phyloP scores from a whole-genome alignment of 64 coral and sea anemone genomes.

The Astreopora myriophthalma region DNA sequence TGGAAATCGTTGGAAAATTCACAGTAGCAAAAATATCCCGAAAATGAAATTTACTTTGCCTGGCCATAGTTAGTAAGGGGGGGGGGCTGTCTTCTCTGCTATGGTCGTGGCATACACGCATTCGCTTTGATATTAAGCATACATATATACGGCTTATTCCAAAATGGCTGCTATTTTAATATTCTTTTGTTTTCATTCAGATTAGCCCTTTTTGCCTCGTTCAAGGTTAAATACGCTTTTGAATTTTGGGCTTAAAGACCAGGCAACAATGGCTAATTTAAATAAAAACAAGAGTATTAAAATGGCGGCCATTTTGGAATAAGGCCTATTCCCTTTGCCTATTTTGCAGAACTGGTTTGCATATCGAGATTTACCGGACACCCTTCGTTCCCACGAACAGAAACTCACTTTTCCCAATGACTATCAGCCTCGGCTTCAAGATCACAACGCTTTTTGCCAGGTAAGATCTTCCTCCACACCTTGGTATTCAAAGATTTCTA shows the following conservation, averaged over 20 bases:
- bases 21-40: background rate
- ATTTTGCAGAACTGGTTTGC: conserved; percentile 12
- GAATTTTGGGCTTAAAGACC: no score
- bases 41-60: no score
- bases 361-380: background rate
- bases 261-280: no score
- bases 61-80: no score
- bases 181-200: no score
- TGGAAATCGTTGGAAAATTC: background rate
- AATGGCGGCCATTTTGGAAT: background rate
- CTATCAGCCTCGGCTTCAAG: background rate
- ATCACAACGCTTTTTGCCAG: conserved; percentile 8
- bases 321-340: background rate
- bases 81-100: no score
- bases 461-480: background rate
- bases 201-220: no score
- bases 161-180: no score
- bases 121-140: no score
- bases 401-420: background rate
- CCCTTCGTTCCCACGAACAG: background rate
- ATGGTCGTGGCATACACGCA: no score
- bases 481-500: background rate
- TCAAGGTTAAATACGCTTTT: no score
- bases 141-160: no score
- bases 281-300: background rate